A percentile compares a stretch with the other conserved stretches of the same genome.
These are phyloP conservation scores for Colletes gigas DNA, from an alignment of 1,140 invertebrate species.

Conservation along the genomic window DNA sequence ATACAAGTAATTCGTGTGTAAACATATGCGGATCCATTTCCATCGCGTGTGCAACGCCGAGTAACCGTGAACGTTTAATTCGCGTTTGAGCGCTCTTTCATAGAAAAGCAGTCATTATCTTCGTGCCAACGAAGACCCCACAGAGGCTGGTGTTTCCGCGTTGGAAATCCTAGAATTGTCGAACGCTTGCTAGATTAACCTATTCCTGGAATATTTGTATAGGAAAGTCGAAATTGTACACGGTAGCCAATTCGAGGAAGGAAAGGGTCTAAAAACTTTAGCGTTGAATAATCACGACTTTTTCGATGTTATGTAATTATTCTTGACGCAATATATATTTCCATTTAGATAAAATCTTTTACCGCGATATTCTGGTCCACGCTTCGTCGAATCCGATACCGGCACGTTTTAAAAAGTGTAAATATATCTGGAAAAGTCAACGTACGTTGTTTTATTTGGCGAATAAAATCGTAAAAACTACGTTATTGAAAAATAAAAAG, in stretches of 20 bases:
- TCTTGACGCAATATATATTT: too few species aligned
- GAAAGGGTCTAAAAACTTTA: not conserved
- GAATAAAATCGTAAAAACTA: too few species aligned
- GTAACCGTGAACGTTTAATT: slow-evolving; percentile 13
- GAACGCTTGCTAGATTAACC: slow-evolving; percentile 14
- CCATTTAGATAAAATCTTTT: too few species aligned
- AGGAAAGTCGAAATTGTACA: not conserved
- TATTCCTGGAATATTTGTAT: not conserved
- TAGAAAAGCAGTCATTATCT: slow-evolving; percentile 22
- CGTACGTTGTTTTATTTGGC: too few species aligned
- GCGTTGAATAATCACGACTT: too few species aligned
- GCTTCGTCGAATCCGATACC: too few species aligned
- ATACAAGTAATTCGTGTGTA: slow-evolving; percentile 33
- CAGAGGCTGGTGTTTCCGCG: not conserved
- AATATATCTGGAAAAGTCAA: too few species aligned
- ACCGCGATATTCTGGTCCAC: too few species aligned
- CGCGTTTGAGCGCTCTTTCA: slow-evolving; percentile 17
- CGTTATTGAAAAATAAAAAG: too few species aligned
- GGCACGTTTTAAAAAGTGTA: too few species aligned
- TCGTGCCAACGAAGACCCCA: not conserved
- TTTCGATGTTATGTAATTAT: too few species aligned
- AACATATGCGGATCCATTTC: slow-evolving; percentile 33
- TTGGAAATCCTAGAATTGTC: slow-evolving; percentile 18
- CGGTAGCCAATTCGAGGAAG: not conserved
- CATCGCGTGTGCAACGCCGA: not conserved